A percentile compares a stretch with the other conserved stretches of the same genome.
phyloP scores from a whole-genome alignment of 2,888 invertebrate species.

The Drosophila aldrichi region DNA sequence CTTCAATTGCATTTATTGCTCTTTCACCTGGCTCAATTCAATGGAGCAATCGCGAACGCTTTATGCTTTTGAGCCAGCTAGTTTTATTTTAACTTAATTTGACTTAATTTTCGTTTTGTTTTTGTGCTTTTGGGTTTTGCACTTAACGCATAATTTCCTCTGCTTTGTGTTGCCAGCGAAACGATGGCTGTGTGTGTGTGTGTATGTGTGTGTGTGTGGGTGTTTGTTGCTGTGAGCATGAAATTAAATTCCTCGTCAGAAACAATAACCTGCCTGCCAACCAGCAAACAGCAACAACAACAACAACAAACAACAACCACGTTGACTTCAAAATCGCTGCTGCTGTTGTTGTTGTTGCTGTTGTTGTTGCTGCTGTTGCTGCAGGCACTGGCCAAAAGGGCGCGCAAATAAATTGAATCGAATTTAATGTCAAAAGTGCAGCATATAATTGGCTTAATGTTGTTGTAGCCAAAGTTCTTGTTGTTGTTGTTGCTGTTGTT shows the following conservation, averaged over 20 bases:
- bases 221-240: conserved; percentile 45
- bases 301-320: conserved; percentile 26
- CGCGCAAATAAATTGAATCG: conserved; percentile 73
- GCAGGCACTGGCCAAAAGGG: conserved; percentile 51
- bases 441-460: conserved; percentile 75
- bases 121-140: conserved; percentile 37
- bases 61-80: conserved; percentile 14
- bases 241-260: conserved; percentile 77
- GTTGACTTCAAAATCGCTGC: conserved; percentile 38
- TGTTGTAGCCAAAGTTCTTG: conserved; percentile 21
- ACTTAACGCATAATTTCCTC: conserved; percentile 61
- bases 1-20: not conserved
- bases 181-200: conserved; percentile 16
- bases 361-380: conserved; percentile 15
- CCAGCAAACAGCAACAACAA: conserved; percentile 26
- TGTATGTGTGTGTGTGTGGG: conserved; percentile 7
- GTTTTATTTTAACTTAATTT: conserved; percentile 8
- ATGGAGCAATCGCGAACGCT: conserved; percentile 25
- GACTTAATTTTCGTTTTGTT: not conserved
- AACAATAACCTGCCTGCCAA: conserved; percentile 67
- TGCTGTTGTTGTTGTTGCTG: conserved; percentile 18
- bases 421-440: conserved; percentile 79
- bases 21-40: conserved; percentile 9
- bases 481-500: conserved; percentile 31
- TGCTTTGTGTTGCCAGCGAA: conserved; percentile 41